A percentile compares a stretch with the other conserved stretches of the same genome.
Conservation (phyloP, 2,113 vertebrate species). For the Corynorhinus townsendii region DNA sequence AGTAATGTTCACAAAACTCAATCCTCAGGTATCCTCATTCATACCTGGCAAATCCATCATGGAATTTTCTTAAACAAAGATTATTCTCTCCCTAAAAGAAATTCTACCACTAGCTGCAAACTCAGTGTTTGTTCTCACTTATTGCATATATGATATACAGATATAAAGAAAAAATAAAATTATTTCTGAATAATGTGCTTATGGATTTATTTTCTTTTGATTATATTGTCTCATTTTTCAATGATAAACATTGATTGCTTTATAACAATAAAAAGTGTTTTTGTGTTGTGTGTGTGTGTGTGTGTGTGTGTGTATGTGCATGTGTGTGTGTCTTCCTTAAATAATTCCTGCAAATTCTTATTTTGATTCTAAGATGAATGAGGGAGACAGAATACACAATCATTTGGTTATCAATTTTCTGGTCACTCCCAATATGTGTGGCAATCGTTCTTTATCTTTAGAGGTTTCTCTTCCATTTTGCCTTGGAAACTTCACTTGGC, state of each 20-base stretch:
- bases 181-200: neutral
- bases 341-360: conserved; percentile 10
- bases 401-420: neutral
- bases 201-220: neutral
- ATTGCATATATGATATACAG: neutral
- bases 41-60: neutral
- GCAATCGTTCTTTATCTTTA: neutral
- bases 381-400: neutral
- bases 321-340: neutral
- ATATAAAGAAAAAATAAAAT: neutral
- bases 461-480: neutral
- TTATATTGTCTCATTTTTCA: conserved; percentile 3
- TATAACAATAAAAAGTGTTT: neutral
- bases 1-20: neutral
- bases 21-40: neutral
- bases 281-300: neutral
- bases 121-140: neutral
- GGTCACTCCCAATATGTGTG: neutral
- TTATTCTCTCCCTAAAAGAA: conserved; percentile 18
- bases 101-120: neutral
- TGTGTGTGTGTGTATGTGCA: neutral
- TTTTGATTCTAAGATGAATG: neutral
- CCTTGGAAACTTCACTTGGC: neutral
- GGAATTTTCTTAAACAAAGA: neutral
- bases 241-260: neutral